Evolutionary conservation across 37 sponge, comb jelly and placozoan genomes (phyloP).

Genomic region (Spongilla lacustris): DNA sequence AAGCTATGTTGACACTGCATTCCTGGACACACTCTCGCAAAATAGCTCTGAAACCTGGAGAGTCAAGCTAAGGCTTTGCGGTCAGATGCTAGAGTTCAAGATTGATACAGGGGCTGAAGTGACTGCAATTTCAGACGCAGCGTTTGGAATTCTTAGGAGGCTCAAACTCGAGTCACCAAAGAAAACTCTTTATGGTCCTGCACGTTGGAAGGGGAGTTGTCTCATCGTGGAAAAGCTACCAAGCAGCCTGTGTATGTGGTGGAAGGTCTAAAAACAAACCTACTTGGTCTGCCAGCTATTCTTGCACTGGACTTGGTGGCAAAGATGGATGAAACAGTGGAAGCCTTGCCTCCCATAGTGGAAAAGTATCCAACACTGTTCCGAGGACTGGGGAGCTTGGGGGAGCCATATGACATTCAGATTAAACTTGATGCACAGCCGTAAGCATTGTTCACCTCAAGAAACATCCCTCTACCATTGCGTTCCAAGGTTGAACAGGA

Average conservation of each 20-base stretch:
- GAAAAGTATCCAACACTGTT: constrained; percentile 31
- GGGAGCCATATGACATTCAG: constrained; percentile 9
- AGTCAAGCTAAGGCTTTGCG: background rate
- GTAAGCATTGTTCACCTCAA: constrained; percentile 27
- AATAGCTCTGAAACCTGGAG: constrained; percentile 2
- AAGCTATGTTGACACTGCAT: constrained; percentile 7
- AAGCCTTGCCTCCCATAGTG: background rate
- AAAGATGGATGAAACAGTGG: background rate
- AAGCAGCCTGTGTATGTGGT: constrained; percentile 31
- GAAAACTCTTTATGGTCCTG: constrained; percentile 37
- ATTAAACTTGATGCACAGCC: constrained; percentile 25
- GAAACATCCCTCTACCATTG: constrained; percentile 33
- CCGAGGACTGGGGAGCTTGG: constrained; percentile 21
- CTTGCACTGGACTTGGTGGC: constrained; percentile 24
- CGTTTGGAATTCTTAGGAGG: background rate
- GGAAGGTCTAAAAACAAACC: constrained; percentile 13
- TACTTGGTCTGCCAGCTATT: constrained; percentile 45
- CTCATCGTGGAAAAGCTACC: constrained; percentile 5
- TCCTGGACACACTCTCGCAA: constrained; percentile 2
- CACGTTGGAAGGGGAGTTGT: background rate
- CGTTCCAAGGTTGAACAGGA: constrained; percentile 20
- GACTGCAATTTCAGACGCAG: constrained; percentile 8
- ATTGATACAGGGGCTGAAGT: constrained; percentile 38
- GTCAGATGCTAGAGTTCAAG: constrained; percentile 20
- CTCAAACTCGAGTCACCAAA: constrained; percentile 10